These are phyloP conservation scores for Lagopus leucura DNA, from an alignment of 2,113 vertebrate genomes.

Conservation along the genomic window DNA sequence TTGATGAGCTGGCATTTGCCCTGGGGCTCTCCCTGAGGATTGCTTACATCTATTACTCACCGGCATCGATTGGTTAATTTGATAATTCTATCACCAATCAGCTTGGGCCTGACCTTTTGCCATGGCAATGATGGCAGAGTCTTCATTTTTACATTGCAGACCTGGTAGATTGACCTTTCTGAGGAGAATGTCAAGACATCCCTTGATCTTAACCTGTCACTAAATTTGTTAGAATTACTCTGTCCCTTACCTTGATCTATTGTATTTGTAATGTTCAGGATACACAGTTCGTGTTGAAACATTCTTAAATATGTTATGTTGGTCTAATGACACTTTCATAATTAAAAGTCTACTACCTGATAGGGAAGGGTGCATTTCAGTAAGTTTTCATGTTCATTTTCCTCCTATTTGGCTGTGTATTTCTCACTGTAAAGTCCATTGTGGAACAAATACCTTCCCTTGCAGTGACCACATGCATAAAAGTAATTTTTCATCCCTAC, in stretches of 20 bases:
- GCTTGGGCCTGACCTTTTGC: constrained; percentile 98
- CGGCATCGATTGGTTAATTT: constrained; percentile 97
- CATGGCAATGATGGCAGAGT: constrained; percentile 93
- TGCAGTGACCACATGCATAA: background rate
- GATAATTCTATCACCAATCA: constrained; percentile 99
- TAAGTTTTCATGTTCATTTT: background rate
- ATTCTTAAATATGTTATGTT: constrained; percentile 10
- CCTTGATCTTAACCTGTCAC: constrained; percentile 93
- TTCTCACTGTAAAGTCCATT: background rate
- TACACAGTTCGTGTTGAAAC: constrained; percentile 53
- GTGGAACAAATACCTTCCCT: background rate
- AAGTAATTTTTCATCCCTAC: background rate
- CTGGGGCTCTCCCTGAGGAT: constrained; percentile 85
- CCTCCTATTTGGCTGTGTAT: background rate
- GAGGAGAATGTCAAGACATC: constrained; percentile 93
- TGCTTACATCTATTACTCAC: constrained; percentile 87
- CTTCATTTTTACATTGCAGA: constrained; percentile 91
- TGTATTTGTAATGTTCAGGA: constrained; percentile 64
- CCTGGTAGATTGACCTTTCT: constrained; percentile 93
- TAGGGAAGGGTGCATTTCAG: background rate
- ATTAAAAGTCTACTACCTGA: background rate
- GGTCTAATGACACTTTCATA: background rate
- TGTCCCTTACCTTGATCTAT: constrained; percentile 87
- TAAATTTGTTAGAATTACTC: constrained; percentile 88
- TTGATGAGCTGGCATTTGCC: constrained; percentile 94